These are phyloP conservation scores for Spondyliosoma cantharus DNA, from an alignment of 2,797 vertebrate genomes.

Conservation along the genomic window DNA sequence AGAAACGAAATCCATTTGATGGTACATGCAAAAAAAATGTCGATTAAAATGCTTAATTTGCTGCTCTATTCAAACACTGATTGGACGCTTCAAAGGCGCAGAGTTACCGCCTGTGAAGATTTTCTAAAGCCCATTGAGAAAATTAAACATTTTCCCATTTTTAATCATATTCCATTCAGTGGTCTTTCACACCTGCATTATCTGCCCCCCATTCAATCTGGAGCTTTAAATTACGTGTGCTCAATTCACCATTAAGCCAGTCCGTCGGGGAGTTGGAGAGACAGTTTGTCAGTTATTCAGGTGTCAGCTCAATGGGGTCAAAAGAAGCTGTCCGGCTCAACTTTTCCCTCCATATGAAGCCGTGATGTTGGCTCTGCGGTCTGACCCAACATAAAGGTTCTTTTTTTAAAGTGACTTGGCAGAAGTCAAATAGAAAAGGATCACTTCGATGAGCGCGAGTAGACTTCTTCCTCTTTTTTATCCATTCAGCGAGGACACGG, in stretches of 20 bases:
- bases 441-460: constrained; percentile 64
- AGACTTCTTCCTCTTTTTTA: constrained; percentile 67
- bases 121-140: constrained; percentile 75
- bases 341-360: constrained; percentile 52
- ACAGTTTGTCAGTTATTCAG: constrained; percentile 66
- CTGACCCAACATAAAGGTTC: constrained; percentile 54
- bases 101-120: constrained; percentile 54
- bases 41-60: constrained; percentile 75
- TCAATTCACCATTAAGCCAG: constrained; percentile 59
- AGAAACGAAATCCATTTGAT: constrained; percentile 69
- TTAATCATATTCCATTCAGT: constrained; percentile 77
- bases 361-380: constrained; percentile 39
- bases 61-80: constrained; percentile 76
- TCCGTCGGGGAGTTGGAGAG: constrained; percentile 35
- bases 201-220: constrained; percentile 69
- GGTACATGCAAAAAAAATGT: constrained; percentile 42
- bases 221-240: constrained; percentile 64
- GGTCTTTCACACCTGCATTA: constrained; percentile 74
- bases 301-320: constrained; percentile 61
- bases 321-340: constrained; percentile 64
- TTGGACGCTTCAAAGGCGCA: constrained; percentile 68
- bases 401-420: constrained; percentile 73
- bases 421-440: constrained; percentile 74
- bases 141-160: constrained; percentile 76
- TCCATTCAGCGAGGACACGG: constrained; percentile 65